A percentile compares a stretch with the other conserved stretches of the same genome.
These are phyloP conservation scores for Hyposoter dolosus DNA, from an alignment of 2,888 invertebrate species.

Conservation along the genomic window DNA sequence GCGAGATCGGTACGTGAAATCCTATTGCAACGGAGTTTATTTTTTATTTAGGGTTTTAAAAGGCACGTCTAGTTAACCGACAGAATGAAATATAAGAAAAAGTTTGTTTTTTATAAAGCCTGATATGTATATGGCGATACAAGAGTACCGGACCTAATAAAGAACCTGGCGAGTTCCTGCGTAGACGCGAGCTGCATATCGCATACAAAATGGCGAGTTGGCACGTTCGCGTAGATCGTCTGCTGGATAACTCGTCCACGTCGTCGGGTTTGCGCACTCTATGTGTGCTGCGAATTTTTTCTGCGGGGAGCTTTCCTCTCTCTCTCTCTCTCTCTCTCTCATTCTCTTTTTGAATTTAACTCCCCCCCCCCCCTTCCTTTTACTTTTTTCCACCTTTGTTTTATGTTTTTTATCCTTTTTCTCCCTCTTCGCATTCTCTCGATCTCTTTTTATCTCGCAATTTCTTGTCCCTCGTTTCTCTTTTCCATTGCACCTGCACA, in stretches of 20 bases:
- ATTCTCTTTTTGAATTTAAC: background rate
- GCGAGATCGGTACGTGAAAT: background rate
- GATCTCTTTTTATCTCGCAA: background rate
- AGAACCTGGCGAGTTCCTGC: constrained; percentile 62
- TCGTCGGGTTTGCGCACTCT: constrained; percentile 48
- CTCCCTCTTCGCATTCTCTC: background rate
- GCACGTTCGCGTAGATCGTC: constrained; percentile 68
- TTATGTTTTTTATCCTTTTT: background rate
- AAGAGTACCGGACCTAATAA: constrained; percentile 61
- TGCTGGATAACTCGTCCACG: constrained; percentile 64
- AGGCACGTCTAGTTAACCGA: background rate
- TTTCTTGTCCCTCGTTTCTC: background rate
- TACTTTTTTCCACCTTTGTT: background rate
- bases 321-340: constrained; percentile 5
- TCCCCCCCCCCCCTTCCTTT: background rate
- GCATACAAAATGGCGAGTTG: constrained; percentile 70
- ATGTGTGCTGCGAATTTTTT: constrained; percentile 54
- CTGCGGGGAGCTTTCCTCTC: constrained; percentile 26
- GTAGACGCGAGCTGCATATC: constrained; percentile 64
- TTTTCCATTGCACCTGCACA: constrained; percentile 62
- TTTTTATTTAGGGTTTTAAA: background rate
- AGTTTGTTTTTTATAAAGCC: background rate
- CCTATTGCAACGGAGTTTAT: background rate
- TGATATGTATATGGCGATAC: constrained; percentile 12
- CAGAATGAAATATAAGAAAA: constrained; percentile 4